These are phyloP conservation scores for Gymnobelideus leadbeateri DNA, from an alignment of 2,113 vertebrate genomes.

Conservation along the genomic window DNA sequence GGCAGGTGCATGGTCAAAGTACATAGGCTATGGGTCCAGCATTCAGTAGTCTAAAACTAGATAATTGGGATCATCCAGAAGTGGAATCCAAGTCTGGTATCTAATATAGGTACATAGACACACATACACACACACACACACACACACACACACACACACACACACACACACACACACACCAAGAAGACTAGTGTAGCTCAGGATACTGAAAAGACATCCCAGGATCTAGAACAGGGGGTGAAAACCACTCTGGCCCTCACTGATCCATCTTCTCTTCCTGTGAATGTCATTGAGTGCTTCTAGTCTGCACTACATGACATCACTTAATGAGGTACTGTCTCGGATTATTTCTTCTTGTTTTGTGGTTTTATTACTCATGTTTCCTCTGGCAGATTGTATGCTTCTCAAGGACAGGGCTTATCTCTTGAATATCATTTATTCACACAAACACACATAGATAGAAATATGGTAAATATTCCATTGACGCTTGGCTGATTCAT, in stretches of 20 bases:
- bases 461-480: not conserved
- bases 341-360: not conserved
- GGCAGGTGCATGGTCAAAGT: not conserved
- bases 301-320: not conserved
- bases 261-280: too few relatives aligned
- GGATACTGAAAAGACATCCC: not conserved
- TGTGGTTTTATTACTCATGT: not conserved
- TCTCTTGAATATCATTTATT: not conserved
- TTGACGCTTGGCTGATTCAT: not conserved
- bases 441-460: not conserved
- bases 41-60: not conserved
- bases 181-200: not conserved
- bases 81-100: not conserved
- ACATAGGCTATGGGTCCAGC: not conserved
- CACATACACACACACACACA: too few relatives aligned
- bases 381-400: not conserved
- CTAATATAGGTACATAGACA: not conserved
- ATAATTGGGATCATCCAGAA: not conserved
- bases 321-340: not conserved
- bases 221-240: not conserved
- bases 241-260: not conserved
- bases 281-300: not conserved
- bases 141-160: too few relatives aligned
- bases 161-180: too few relatives aligned
- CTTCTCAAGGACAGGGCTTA: not conserved